Evolutionary conservation across 1,140 invertebrate genomes (phyloP).

Genomic region (Teleopsis dalmanni): DNA sequence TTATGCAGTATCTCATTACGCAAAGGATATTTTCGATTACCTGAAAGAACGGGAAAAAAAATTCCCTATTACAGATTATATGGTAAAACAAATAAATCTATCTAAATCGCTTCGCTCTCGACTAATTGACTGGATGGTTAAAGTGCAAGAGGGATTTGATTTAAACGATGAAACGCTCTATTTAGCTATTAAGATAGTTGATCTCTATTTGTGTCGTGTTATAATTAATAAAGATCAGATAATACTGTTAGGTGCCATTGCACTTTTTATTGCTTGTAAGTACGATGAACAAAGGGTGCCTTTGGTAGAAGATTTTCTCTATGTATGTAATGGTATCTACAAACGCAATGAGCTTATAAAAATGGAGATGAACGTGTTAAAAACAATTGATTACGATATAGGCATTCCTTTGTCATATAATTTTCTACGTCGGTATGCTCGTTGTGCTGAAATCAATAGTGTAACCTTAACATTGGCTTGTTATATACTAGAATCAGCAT

Average conservation of each 20-base stretch:
- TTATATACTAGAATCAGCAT: slow-evolving; percentile 85
- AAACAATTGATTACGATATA: slow-evolving; percentile 79
- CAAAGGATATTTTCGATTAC: slow-evolving; percentile 91
- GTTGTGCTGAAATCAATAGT: slow-evolving; percentile 85
- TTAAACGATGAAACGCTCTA: slow-evolving; percentile 98
- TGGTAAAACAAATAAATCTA: slow-evolving; percentile 65
- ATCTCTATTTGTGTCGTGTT: slow-evolving; percentile 74
- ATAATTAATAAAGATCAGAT: slow-evolving; percentile 64
- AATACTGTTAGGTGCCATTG: slow-evolving; percentile 84
- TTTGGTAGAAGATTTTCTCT: slow-evolving; percentile 89
- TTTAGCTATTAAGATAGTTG: slow-evolving; percentile 90
- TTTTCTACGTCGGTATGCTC: slow-evolving; percentile 89
- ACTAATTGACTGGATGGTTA: slow-evolving; percentile 97
- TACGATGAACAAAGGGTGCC: slow-evolving; percentile 92
- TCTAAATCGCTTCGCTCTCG: slow-evolving; percentile 81
- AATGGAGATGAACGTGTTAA: slow-evolving; percentile 87
- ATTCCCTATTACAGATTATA: slow-evolving; percentile 72
- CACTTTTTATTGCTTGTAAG: slow-evolving; percentile 91
- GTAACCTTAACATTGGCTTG: slow-evolving; percentile 84
- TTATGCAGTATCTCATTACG: slow-evolving; percentile 81
- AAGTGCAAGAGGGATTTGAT: slow-evolving; percentile 95
- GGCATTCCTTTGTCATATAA: slow-evolving; percentile 93
- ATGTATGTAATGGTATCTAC: slow-evolving; percentile 94
- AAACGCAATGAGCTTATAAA: slow-evolving; percentile 68
- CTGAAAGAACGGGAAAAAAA: slow-evolving; percentile 70